A percentile compares a stretch with the other conserved stretches of the same genome.
Conservation (phyloP, 2,888 invertebrate species). For the Sarcophaga caerulescens region DNA sequence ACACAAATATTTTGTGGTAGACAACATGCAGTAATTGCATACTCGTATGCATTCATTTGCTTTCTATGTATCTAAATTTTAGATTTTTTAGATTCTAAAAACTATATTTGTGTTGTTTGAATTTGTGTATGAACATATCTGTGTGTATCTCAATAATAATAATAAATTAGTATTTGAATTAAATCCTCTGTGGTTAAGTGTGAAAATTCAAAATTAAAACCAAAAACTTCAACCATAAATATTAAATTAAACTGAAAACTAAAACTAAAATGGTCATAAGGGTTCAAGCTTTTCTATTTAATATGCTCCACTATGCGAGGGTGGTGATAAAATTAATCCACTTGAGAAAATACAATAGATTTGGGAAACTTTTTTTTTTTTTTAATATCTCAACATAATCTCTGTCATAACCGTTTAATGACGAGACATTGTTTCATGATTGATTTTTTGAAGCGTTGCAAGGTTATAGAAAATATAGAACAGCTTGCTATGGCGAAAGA, state of each 20-base stretch:
- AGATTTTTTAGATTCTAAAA: no score
- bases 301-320: neutral
- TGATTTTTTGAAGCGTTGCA: no score
- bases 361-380: no score
- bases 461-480: no score
- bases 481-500: no score
- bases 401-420: no score
- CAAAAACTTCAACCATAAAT: conserved; percentile 12
- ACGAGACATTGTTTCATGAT: no score
- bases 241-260: conserved; percentile 24
- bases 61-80: neutral
- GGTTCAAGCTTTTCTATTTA: neutral
- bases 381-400: no score
- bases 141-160: neutral
- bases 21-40: neutral
- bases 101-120: neutral
- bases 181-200: conserved; percentile 59
- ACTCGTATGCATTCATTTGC: neutral
- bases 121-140: no score
- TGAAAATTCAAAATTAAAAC: conserved; percentile 27
- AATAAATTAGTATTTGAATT: conserved; percentile 60
- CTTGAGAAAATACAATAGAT: no score
- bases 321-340: no score
- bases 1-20: neutral
- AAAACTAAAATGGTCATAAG: conserved; percentile 1